A percentile compares a stretch with the other conserved stretches of the same genome.
Evolutionary conservation across 2,888 invertebrate species (phyloP).

Genomic region (Coleophora deauratella): DNA sequence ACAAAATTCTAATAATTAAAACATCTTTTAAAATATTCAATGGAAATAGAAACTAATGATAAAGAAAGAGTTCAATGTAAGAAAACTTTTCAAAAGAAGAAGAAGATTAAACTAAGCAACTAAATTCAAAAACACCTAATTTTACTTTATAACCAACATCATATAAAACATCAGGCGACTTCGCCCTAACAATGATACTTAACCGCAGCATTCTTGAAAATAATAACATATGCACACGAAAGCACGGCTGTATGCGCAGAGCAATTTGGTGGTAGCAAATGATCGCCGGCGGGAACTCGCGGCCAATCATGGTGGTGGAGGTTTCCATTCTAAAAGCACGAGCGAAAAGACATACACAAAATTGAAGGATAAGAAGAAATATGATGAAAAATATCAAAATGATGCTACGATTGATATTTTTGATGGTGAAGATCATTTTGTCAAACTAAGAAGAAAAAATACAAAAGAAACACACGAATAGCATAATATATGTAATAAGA

Average conservation of each 20-base stretch:
- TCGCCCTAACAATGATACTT: constrained; percentile 28
- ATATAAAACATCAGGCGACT: constrained; percentile 18
- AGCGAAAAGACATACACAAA: constrained; percentile 16
- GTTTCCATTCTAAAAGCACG: constrained; percentile 40
- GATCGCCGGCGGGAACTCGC: constrained; percentile 48
- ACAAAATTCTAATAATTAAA: too few relatives aligned
- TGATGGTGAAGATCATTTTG: too few relatives aligned
- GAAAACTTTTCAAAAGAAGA: too few relatives aligned
- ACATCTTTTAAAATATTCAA: too few relatives aligned
- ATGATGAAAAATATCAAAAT: not conserved
- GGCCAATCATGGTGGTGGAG: constrained; percentile 41
- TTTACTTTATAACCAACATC: too few relatives aligned
- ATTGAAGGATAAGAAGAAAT: too few relatives aligned
- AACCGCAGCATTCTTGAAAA: constrained; percentile 29
- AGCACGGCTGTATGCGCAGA: constrained; percentile 37
- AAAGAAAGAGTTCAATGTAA: too few relatives aligned
- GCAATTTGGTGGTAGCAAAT: constrained; percentile 68
- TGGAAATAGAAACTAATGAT: too few relatives aligned
- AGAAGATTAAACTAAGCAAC: not conserved
- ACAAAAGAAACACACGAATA: too few relatives aligned
- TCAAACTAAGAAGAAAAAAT: too few relatives aligned
- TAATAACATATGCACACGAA: constrained; percentile 41
- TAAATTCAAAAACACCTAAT: not conserved
- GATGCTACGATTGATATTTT: not conserved
- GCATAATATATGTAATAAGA: too few relatives aligned